Evolutionary conservation across 2,797 vertebrate species (phyloP), one percentile per base, ranked within the genome.

Genomic region (Carapus acus): DNA sequence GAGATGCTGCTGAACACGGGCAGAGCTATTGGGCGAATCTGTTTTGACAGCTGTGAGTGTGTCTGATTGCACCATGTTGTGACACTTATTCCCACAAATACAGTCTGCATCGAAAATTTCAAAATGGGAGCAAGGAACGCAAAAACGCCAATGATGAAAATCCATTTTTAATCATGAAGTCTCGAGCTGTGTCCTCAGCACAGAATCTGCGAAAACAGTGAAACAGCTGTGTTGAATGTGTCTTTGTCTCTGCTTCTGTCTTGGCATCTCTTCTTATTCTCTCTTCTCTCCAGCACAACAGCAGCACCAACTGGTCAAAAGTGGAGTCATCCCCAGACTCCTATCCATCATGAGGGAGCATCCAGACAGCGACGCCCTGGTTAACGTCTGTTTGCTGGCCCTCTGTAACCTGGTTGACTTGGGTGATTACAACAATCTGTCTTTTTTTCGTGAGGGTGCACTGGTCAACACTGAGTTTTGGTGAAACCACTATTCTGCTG

Each of bases 11-110:
- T 95, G 19, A 90, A 93, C 19, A 87, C 88, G 0, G 92, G 92
- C 60, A 83, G 91, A 31, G 91, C 93, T 63, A 93, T 94, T 9
- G 93, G 93, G 41, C 88, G 89, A 8, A 94, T 95, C 82, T 94
- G 93, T 67, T 94, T 93, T 0, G 87, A 91, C 45, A 93, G 92
- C 69, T 78, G 91, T 94, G 69, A 90, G 91, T 85, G 12, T 8
- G 12, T 46, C 36, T 31, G 62, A 51, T 36, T 3, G 23, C 2
- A n/a, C 11, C 13, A 33, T 33, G 9, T 7, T 33, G 31, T 33
- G 3, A 33, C 31, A 33, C 31, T 11, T 13, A 33, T 13, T 33
- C 9, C 9, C 31, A 33, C 31, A 33, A 33, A 33, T 13, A 11
- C 31, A 33, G 31, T 33, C 31, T 11, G 6, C 11, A 33, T 13